Evolutionary conservation across 2,888 invertebrate genomes (phyloP).

Genomic region (Phlogophora meticulosa): DNA sequence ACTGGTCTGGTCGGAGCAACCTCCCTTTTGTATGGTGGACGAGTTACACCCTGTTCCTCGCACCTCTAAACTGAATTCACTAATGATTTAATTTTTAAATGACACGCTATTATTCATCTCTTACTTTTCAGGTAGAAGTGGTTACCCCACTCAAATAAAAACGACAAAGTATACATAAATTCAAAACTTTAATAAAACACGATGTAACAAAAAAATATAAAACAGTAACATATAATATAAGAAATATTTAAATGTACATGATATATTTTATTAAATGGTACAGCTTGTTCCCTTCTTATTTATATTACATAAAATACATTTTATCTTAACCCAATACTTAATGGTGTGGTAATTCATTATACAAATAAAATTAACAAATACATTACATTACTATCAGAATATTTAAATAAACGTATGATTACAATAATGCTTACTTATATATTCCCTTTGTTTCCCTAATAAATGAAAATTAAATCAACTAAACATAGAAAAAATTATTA

Average conservation of each 20-base stretch:
- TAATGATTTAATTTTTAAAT: too few species aligned
- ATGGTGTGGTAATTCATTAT: neutral
- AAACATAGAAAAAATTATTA: neutral
- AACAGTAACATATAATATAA: conserved; percentile 32
- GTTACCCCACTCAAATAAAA: too few species aligned
- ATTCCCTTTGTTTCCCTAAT: conserved; percentile 5
- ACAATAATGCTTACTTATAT: neutral
- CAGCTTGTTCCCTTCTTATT: conserved; percentile 29
- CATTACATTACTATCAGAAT: too few species aligned
- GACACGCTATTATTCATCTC: too few species aligned
- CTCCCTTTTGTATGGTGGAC: too few species aligned
- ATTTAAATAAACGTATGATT: neutral
- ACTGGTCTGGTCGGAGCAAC: too few species aligned
- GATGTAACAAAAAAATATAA: too few species aligned
- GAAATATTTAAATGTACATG: conserved; percentile 16
- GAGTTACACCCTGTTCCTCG: too few species aligned
- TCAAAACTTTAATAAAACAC: neutral
- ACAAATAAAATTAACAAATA: conserved; percentile 13
- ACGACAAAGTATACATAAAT: too few species aligned
- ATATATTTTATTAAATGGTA: conserved; percentile 19
- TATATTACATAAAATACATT: conserved; percentile 25
- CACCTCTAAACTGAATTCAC: too few species aligned
- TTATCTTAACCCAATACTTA: conserved; percentile 13
- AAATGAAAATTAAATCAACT: neutral
- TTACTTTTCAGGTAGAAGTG: too few species aligned